phyloP scores from a whole-genome alignment of 2,113 vertebrate species.

The Gadus macrocephalus region DNA sequence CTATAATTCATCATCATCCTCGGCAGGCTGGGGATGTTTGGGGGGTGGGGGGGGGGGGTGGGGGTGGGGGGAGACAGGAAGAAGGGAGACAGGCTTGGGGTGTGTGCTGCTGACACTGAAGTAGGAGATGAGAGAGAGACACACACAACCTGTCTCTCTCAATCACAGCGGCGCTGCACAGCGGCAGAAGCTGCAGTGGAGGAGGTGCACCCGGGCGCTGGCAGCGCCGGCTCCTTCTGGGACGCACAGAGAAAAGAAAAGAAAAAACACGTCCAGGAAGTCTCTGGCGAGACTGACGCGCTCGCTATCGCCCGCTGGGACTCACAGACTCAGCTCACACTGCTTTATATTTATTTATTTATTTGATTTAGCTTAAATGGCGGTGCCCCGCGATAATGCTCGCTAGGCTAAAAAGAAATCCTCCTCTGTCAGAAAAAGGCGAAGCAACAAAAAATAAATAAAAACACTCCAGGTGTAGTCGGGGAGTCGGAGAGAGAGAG shows the following conservation, averaged over 20 bases:
- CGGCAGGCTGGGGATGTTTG: constrained; percentile 52
- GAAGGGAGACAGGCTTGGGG: constrained; percentile 14
- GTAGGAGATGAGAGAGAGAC: constrained; percentile 54
- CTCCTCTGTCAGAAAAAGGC: background rate
- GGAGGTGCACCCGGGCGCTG: constrained; percentile 58
- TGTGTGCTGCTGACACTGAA: constrained; percentile 55
- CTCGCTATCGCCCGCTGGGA: constrained; percentile 47
- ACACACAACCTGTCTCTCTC: constrained; percentile 53
- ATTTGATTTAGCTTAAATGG: no score
- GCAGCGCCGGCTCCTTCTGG: constrained; percentile 13
- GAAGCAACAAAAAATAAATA: background rate
- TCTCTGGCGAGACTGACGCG: constrained; percentile 56
- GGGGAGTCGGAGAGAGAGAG: no score
- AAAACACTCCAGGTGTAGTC: background rate
- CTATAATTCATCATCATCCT: constrained; percentile 67
- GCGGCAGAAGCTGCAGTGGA: constrained; percentile 45
- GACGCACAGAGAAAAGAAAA: constrained; percentile 39
- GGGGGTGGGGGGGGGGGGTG: background rate
- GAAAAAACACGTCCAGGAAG: constrained; percentile 44
- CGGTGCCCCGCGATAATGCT: constrained; percentile 28
- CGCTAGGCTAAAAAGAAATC: constrained; percentile 39
- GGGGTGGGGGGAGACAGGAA: background rate
- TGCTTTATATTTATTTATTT: background rate
- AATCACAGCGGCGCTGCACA: constrained; percentile 59
- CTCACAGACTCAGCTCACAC: constrained; percentile 25